Evolutionary conservation across 1,140 invertebrate genomes (phyloP).

Genomic region (Micrasema minimum): DNA sequence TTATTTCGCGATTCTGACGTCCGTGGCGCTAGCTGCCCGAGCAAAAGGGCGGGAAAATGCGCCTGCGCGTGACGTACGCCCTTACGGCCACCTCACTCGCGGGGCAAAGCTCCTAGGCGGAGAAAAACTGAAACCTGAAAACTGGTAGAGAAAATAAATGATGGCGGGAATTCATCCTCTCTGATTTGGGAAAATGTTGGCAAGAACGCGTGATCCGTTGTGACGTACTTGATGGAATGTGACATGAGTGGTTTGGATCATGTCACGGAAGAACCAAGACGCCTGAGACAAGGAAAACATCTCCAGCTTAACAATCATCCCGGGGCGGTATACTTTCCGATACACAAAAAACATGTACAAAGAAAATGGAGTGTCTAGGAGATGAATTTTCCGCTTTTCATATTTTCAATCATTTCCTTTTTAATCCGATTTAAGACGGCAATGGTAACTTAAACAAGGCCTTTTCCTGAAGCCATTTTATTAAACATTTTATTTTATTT

Average conservation of each 20-base stretch:
- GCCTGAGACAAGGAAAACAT: conserved; percentile 19
- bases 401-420: background rate
- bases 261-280: background rate
- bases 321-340: background rate
- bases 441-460: no score
- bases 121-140: background rate
- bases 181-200: conserved; percentile 8
- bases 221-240: conserved; percentile 27
- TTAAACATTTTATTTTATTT: no score
- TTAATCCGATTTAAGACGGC: background rate
- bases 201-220: conserved; percentile 10
- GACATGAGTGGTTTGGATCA: conserved; percentile 6
- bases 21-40: conserved; percentile 12
- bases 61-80: conserved; percentile 27
- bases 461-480: no score
- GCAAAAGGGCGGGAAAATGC: background rate
- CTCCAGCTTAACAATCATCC: conserved; percentile 15
- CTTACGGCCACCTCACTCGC: conserved; percentile 10
- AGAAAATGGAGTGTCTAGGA: conserved; percentile 13
- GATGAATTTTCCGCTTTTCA: background rate
- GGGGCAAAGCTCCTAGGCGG: no score
- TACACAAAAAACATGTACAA: background rate
- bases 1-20: conserved; percentile 14
- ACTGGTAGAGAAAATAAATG: background rate
- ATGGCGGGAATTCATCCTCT: background rate